Evolutionary conservation across 2,113 vertebrate genomes (phyloP), one percentile per base, ranked within the genome.

Genomic region (Candoia aspera): DNA sequence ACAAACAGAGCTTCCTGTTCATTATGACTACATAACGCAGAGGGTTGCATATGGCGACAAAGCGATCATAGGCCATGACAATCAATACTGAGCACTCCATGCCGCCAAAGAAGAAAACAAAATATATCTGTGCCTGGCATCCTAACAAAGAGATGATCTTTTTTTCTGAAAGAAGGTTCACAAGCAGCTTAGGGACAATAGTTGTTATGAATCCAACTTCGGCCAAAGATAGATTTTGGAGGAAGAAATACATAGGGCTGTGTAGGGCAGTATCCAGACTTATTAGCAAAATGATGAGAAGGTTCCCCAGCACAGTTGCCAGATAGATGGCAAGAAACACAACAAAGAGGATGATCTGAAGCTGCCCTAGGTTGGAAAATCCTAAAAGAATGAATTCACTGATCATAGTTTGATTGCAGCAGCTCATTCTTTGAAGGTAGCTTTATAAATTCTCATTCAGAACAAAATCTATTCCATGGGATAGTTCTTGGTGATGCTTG

Each of bases 381-480:
- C 95, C 92, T 37, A 95, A 86, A 90, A 96, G 96, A 91, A 97
- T 62, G 90, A 97, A 96, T 3, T 95, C 95, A 62, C 4, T 94
- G 91, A 96, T 90, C 23, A 10, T 73, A 58, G 95, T 96, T 95
- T 94, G 93, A 68, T 96, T 97, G 91, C 62, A 6, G 55, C 37
- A 58, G 23, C 23, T 84, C 90, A 90, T 90, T 29, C 10, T 83
- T 60, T 59, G 1, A 21, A 42, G 11, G 19, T 60, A 59, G 11
- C 49, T 26, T 53, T 85, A 21, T 37, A 26, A 23, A 85, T 85
- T 85, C 23, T 37, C 19, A 10, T 49, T 53, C 4, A 11, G 42
- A 85, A 46, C 21, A 8, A 49, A 85, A 85, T 26, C 46, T 11
- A 53, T 53, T 85, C 84, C 19, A 8, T 3, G 12, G 3, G 21